phyloP scores from a whole-genome alignment of 2,888 invertebrate genomes.

The Polia nebulosa region DNA sequence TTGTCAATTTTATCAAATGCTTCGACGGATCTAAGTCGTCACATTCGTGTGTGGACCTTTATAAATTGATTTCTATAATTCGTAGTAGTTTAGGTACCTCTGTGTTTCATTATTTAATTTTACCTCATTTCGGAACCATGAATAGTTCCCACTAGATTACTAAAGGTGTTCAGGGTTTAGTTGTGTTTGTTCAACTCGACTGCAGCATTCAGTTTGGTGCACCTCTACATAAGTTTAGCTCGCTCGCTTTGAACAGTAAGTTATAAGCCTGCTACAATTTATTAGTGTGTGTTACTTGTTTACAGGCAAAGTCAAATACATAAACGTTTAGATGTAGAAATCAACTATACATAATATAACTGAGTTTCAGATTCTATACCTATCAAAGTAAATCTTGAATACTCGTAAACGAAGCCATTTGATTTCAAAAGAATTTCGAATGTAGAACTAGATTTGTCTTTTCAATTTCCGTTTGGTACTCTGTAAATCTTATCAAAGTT shows the following conservation, averaged over 20 bases:
- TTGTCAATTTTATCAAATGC: no score
- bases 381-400: not conserved
- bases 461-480: no score
- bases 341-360: no score
- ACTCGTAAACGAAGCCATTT: not conserved
- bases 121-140: not conserved
- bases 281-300: not conserved
- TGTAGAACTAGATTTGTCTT: no score
- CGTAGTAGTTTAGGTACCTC: no score
- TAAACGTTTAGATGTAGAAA: not conserved
- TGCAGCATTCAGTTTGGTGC: not conserved
- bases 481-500: no score
- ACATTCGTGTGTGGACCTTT: no score
- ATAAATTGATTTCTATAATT: no score
- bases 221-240: not conserved
- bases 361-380: not conserved
- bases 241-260: not conserved
- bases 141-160: constrained; percentile 15
- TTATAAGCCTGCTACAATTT: no score
- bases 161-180: constrained; percentile 10
- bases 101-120: not conserved
- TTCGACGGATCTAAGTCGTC: no score
- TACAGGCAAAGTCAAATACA: not conserved
- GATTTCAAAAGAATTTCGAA: not conserved
- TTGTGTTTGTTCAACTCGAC: not conserved